These are phyloP conservation scores for Priocnemis perturbator DNA, from an alignment of 2,888 invertebrate species.

Conservation along the genomic window DNA sequence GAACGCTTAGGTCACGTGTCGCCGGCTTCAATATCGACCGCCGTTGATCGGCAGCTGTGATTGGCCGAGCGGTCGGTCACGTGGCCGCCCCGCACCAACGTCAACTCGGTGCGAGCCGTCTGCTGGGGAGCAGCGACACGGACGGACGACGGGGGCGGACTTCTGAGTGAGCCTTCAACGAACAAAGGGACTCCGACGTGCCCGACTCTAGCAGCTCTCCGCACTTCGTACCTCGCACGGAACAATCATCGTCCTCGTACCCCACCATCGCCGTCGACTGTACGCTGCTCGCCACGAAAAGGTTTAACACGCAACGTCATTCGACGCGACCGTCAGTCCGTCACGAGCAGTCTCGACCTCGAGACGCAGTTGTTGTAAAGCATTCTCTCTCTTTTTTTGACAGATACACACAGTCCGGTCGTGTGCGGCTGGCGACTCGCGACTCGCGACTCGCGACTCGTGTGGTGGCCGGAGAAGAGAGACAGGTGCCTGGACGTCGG, in stretches of 20 bases:
- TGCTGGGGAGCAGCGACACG: conserved; percentile 52
- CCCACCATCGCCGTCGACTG: conserved; percentile 9
- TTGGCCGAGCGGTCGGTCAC: conserved; percentile 53
- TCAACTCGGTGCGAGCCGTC: conserved; percentile 45
- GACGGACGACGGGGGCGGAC: conserved; percentile 28
- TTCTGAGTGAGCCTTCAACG: conserved; percentile 41
- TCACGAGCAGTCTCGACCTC: too few relatives aligned
- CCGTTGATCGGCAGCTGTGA: conserved; percentile 29
- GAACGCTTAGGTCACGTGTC: conserved; percentile 44
- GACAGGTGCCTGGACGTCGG: too few relatives aligned
- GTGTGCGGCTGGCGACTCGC: too few relatives aligned
- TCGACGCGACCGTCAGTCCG: too few relatives aligned
- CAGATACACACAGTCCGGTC: too few relatives aligned
- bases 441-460: too few relatives aligned
- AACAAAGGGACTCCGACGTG: conserved; percentile 56
- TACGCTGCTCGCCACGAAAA: too few relatives aligned
- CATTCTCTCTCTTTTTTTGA: too few relatives aligned
- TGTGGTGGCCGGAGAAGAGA: too few relatives aligned
- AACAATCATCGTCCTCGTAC: conserved; percentile 6
- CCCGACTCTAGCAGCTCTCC: conserved; percentile 39
- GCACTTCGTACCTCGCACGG: neutral
- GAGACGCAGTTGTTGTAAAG: too few relatives aligned
- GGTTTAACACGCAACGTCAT: too few relatives aligned
- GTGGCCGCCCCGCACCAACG: conserved; percentile 47
- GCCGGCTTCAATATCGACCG: conserved; percentile 45